Base-by-base conservation (phyloP, 2,888 invertebrate genomes). In the Clitarchus hookeri region DNA sequence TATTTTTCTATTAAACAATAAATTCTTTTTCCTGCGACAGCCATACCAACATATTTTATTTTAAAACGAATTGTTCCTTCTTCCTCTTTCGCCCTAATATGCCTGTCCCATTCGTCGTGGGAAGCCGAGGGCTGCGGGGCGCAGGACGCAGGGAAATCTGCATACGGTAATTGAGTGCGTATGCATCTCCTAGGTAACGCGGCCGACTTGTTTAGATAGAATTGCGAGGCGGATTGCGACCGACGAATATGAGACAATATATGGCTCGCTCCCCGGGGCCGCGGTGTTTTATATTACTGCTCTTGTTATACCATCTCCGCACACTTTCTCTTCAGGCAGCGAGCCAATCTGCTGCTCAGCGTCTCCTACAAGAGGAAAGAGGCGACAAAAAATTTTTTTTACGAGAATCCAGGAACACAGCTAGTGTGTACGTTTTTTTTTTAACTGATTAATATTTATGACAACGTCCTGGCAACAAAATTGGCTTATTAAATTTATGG, bases 81-180 rank as follows among this genome's bases (percentile, higher is more conserved):
- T 23, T 23, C 6, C 65, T 23, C n/a, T 19, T 65, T n/a, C 16
- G n/a, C 65, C n/a, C 65, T 65, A 65, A 65, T 65, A n/a, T 23
- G 65, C 23, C 65, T 65, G 65, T 65, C 23, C 65, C 65, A 65
- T 65, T 65, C n/a, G n/a, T 23, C 16, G 0, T 48, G 0, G 8
- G 48, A 8, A 36, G 2, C 23, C 65, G 65, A 65, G n/a, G 23
- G 65, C 2, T n/a, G 65, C 11, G 65, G 16, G n/a, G 65, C 48
- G 6, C 6, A 48, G n/a, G 65, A n/a, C 65, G 6, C 65, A 8
- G 19, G 65, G 25, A 54, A 84, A 84, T 78, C 78, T 84, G 84
- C 84, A 84, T 84, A 77, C 84, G 78, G 77, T 77, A 84, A 77
- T 84, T 84, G 84, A 23, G 54, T 54, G 65, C 54, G 53, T 16